Base-by-base conservation (phyloP, 2,113 vertebrate genomes). In the Tautogolabrus adspersus region DNA sequence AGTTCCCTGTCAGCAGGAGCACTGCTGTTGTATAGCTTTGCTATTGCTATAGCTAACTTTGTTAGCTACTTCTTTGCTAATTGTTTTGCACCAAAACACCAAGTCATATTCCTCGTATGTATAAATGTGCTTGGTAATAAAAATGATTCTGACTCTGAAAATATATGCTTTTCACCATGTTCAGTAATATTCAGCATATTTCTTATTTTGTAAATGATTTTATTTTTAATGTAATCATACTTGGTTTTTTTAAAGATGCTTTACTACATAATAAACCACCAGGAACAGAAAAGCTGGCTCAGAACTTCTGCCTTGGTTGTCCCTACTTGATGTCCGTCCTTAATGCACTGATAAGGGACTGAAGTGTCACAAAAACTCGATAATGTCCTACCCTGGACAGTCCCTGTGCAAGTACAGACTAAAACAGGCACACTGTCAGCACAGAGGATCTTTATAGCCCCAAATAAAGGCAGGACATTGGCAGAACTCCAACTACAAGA, bases 381-480 rank as follows among this genome's bases (percentile, higher is more conserved):
- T 54, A 72, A 61, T 68, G 57, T 71, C 60, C 44, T 47, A 30
- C 2, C 51, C 46, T 59, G 21, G 51, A 66, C 21, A 54, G 63
- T 67, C 49, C 34, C 16, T 56, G 58, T 83, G 55, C 44, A 59
- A 22, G 51, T 62, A 51, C 57, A 18, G 12, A 68, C 77, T 54
- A 40, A 65, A 46, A 54, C 71, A 70, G 46, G 40, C 3, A 61
- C 13, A 30, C 23, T 79, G 77, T 79, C 75, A 63, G 38, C n/a
- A 3, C n/a, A 79, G 55, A 75, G 37, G 67, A 82, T 73, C 75
- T 81, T 80, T 64, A 61, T 64, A 60, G 66, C 78, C 74, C 52
- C 42, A 68, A 72, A 82, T 61, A 75, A 71, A 75, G 72, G 38
- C 15, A 59, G 79, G 68, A 58, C 59, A 26, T 56, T 79, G 74